These are phyloP conservation scores for Lycodopsis pacificus DNA, from an alignment of 2,797 vertebrate genomes.

Conservation along the genomic window DNA sequence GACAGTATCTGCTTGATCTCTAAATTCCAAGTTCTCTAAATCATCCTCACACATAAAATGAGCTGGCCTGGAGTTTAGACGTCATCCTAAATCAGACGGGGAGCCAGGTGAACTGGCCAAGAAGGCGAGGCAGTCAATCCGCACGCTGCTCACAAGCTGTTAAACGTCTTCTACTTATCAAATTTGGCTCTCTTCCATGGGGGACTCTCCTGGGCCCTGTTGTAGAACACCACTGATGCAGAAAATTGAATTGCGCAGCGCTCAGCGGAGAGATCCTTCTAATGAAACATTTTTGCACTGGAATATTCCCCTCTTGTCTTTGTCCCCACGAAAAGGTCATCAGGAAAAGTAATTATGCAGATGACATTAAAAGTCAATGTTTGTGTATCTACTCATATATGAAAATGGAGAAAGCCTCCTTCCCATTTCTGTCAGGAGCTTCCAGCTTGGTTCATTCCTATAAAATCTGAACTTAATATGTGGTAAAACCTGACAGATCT, in stretches of 20 bases:
- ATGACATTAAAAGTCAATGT: constrained; percentile 64
- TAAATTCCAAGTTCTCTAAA: background rate
- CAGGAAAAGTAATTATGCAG: constrained; percentile 74
- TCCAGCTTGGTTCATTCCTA: constrained; percentile 39
- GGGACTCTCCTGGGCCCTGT: constrained; percentile 48
- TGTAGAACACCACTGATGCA: constrained; percentile 66
- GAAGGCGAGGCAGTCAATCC: constrained; percentile 30
- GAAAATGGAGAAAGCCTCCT: constrained; percentile 16
- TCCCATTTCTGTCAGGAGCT: constrained; percentile 38
- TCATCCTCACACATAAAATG: constrained; percentile 14
- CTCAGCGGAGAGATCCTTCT: constrained; percentile 47
- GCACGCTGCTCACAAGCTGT: constrained; percentile 38
- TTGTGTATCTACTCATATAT: constrained; percentile 46
- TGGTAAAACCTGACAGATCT: constrained; percentile 50
- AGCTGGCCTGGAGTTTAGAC: constrained; percentile 20
- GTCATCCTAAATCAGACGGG: constrained; percentile 21
- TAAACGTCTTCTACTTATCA: constrained; percentile 62
- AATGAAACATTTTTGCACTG: constrained; percentile 64
- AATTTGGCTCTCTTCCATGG: constrained; percentile 50
- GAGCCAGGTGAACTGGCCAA: constrained; percentile 40
- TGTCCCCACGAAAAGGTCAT: constrained; percentile 60
- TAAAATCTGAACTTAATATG: constrained; percentile 40
- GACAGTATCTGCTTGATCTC: constrained; percentile 6
- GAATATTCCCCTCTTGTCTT: constrained; percentile 65
- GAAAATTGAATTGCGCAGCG: constrained; percentile 63